phyloP scores from a whole-genome alignment of 1,140 invertebrate genomes.

The Leptoteleia sp. region DNA sequence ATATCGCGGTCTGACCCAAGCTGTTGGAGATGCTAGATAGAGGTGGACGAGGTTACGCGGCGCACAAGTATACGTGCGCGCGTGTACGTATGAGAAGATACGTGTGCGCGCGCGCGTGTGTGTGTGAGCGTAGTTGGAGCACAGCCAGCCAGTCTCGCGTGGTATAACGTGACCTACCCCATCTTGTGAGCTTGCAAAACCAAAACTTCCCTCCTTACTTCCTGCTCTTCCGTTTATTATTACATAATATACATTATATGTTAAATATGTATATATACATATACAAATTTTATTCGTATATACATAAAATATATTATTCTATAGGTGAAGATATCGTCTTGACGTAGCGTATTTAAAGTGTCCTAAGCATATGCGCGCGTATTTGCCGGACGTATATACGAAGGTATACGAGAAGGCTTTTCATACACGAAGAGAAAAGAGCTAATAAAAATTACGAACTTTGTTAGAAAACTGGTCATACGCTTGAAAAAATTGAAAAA shows the following conservation, averaged over 20 bases:
- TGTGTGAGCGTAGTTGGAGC: conserved; percentile 47
- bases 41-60: conserved; percentile 55
- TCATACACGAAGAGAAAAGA: no score
- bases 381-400: conserved; percentile 17
- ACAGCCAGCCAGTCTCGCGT: conserved; percentile 60
- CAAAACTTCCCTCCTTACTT: conserved; percentile 42
- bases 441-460: no score
- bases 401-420: conserved; percentile 21
- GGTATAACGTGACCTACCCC: conserved; percentile 57
- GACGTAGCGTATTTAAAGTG: conserved; percentile 22
- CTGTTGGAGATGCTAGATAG: conserved; percentile 65
- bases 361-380: conserved; percentile 28
- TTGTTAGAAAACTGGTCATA: no score
- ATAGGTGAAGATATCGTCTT: conserved; percentile 13
- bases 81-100: no score
- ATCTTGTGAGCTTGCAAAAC: conserved; percentile 50
- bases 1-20: conserved; percentile 68
- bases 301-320: conserved; percentile 3
- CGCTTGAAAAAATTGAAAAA: no score
- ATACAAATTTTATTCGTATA: conserved; percentile 16
- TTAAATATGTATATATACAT: conserved; percentile 34
- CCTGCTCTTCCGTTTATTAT: background rate
- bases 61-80: conserved; percentile 14
- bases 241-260: conserved; percentile 46
- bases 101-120: conserved; percentile 13